Conservation (phyloP, 1,140 invertebrate species). For the Drosophila pruinosa region DNA sequence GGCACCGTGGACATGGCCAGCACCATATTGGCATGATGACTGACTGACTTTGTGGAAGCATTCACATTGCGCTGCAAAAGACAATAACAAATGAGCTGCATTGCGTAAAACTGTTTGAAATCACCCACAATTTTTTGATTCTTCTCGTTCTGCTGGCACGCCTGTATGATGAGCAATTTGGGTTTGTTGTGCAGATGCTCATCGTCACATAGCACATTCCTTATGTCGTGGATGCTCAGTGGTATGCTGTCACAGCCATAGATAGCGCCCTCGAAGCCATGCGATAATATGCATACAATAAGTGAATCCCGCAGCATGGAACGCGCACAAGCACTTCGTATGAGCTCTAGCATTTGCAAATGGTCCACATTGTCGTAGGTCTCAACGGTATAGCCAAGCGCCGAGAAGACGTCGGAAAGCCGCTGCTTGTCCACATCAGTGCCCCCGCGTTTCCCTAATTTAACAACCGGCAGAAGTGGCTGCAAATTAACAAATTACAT, state of each 20-base stretch:
- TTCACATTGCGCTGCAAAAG: slow-evolving; percentile 34
- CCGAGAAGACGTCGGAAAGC: slow-evolving; percentile 51
- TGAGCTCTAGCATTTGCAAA: slow-evolving; percentile 44
- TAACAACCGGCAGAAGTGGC: slow-evolving; percentile 26
- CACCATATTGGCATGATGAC: slow-evolving; percentile 59
- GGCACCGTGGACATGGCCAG: slow-evolving; percentile 72
- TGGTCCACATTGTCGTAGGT: slow-evolving; percentile 56
- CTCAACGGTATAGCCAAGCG: slow-evolving; percentile 64
- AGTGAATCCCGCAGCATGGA: slow-evolving; percentile 65
- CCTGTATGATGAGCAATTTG: slow-evolving; percentile 75
- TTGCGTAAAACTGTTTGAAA: neutral
- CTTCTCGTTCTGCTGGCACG: slow-evolving; percentile 59
- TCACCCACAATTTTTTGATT: slow-evolving; percentile 3
- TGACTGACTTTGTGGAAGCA: slow-evolving; percentile 34
- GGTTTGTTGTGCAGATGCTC: slow-evolving; percentile 53
- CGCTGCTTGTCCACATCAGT: slow-evolving; percentile 63
- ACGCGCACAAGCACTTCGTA: slow-evolving; percentile 46
- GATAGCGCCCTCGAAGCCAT: slow-evolving; percentile 68
- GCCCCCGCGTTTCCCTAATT: slow-evolving; percentile 43
- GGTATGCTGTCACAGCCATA: slow-evolving; percentile 73
- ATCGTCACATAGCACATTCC: slow-evolving; percentile 58
- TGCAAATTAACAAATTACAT: neutral
- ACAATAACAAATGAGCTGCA: neutral
- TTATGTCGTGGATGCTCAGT: slow-evolving; percentile 59
- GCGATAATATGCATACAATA: slow-evolving; percentile 75